Base-by-base conservation (phyloP, 1,140 invertebrate species). In the Drosophila rhopaloa region DNA sequence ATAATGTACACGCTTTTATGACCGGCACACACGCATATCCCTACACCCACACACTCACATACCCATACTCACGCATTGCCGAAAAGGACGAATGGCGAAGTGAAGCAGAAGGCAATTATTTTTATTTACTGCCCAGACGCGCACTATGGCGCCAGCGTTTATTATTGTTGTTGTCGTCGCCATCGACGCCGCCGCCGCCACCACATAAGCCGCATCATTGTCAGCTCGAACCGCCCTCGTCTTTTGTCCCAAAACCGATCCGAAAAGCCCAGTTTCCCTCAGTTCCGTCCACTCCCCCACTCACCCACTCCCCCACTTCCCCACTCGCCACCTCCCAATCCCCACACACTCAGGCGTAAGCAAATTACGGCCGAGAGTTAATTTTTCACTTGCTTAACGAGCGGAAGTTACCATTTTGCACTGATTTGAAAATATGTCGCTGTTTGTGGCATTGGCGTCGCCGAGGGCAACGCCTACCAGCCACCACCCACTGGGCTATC, bases 321-420 rank as follows among this genome's bases (percentile, higher is more conserved):
- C 16, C 16, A n/a, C n/a, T n/a, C n/a, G n/a, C n/a, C 16, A 16
- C 32, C 54, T 8, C 29, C 24, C 24, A 4, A 3, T 24, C 24
- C 19, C 38, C 47, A 67, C 35, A 57, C 46, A 74, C 56, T 58
- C 76, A 56, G 76, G 71, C 84, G 83, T 88, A 86, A 83, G 83
- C 83, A 86, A 86, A 86, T 86, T 86, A 86, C 83, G 79, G 79
- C 70, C 84, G 85, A 79, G 77, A 90, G 88, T 90, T 90, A 90
- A 90, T 90, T 90, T 90, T 90, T 90, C 88, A 90, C 82, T 86
- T 90, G 88, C 80, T 90, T 90, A 90, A 90, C 88, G 88, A 83
- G 84, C 88, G 88, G 88, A 90, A 90, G 88, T 90, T 86, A 86
- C 66, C 88, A 86, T 90, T 90, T 90, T 90, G 88, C 86, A 86